Percentiles rank a stretch among this genome's conserved stretches.
These are phyloP conservation scores for Tridacna crocea DNA, from an alignment of 2,888 invertebrate genomes.

Conservation along the genomic window DNA sequence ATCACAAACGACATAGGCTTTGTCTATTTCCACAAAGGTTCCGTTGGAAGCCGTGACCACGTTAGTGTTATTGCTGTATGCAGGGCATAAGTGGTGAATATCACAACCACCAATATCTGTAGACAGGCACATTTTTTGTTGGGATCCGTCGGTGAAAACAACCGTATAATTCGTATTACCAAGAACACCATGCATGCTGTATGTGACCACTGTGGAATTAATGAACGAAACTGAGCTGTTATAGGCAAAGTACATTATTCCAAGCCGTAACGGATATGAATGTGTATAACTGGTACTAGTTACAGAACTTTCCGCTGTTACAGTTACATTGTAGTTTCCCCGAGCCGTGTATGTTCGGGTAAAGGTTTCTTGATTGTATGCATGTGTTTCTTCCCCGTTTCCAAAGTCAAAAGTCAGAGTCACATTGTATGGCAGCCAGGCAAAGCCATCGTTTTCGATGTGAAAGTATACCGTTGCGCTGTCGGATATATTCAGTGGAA, in stretches of 20 bases:
- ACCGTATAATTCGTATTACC: slow-evolving; percentile 44
- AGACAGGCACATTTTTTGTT: slow-evolving; percentile 30
- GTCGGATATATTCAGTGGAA: slow-evolving; percentile 56
- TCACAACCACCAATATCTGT: slow-evolving; percentile 34
- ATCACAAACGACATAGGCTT: slow-evolving; percentile 56
- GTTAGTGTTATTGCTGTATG: slow-evolving; percentile 41
- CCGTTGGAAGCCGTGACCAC: slow-evolving; percentile 44
- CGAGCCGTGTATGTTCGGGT: slow-evolving; percentile 31
- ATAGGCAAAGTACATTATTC: slow-evolving; percentile 56
- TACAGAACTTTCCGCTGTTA: slow-evolving; percentile 30
- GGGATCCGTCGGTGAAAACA: slow-evolving; percentile 39
- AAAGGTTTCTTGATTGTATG: slow-evolving; percentile 43
- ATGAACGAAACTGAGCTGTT: slow-evolving; percentile 45
- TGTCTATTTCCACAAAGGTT: slow-evolving; percentile 54
- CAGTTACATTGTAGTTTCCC: slow-evolving; percentile 43
- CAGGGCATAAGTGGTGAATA: slow-evolving; percentile 47
- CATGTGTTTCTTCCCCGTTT: slow-evolving; percentile 1
- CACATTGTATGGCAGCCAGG: slow-evolving; percentile 38
- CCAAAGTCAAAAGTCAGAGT: slow-evolving; percentile 43
- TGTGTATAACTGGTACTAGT: slow-evolving; percentile 34
- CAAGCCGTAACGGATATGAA: slow-evolving; percentile 40
- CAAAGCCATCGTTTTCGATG: slow-evolving; percentile 55
- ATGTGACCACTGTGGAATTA: slow-evolving; percentile 37
- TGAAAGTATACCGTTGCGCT: slow-evolving; percentile 54
- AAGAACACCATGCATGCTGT: slow-evolving; percentile 52